phyloP scores from a whole-genome alignment of 2,797 vertebrate species.

The Myoxocephalus aenaeus region DNA sequence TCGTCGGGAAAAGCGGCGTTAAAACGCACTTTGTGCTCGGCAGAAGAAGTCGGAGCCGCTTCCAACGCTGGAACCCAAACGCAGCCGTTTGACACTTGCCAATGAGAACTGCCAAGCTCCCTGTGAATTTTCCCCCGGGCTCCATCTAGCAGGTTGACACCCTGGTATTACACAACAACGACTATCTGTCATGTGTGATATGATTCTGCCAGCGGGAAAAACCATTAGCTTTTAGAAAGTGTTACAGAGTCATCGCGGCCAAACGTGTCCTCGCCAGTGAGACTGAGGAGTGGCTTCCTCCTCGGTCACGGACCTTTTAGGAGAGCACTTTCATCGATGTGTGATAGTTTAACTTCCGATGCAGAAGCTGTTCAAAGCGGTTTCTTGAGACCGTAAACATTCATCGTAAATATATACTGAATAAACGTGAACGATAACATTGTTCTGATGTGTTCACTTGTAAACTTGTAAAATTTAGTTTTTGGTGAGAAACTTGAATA shows the following conservation, averaged over 20 bases:
- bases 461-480: too few relatives aligned
- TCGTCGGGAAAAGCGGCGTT: not conserved
- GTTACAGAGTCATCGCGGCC: not conserved
- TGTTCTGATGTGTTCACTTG: too few relatives aligned
- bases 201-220: not conserved
- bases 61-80: not conserved
- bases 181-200: constrained; percentile 39
- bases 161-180: constrained; percentile 25
- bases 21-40: too few relatives aligned
- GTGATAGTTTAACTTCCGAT: not conserved
- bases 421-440: too few relatives aligned
- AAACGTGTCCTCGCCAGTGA: not conserved
- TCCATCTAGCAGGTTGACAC: constrained; percentile 19
- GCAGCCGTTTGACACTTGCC: constrained; percentile 29
- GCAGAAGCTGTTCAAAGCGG: too few relatives aligned
- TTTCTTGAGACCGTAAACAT: too few relatives aligned
- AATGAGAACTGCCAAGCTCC: not conserved
- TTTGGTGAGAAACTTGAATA: too few relatives aligned
- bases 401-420: too few relatives aligned
- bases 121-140: not conserved
- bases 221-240: constrained; percentile 13
- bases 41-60: not conserved
- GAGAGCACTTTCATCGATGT: too few relatives aligned
- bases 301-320: too few relatives aligned
- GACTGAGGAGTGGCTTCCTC: not conserved